These are phyloP conservation scores for Cyrtorhinus lividipennis DNA, from an alignment of 1,140 invertebrate species.

Conservation along the genomic window DNA sequence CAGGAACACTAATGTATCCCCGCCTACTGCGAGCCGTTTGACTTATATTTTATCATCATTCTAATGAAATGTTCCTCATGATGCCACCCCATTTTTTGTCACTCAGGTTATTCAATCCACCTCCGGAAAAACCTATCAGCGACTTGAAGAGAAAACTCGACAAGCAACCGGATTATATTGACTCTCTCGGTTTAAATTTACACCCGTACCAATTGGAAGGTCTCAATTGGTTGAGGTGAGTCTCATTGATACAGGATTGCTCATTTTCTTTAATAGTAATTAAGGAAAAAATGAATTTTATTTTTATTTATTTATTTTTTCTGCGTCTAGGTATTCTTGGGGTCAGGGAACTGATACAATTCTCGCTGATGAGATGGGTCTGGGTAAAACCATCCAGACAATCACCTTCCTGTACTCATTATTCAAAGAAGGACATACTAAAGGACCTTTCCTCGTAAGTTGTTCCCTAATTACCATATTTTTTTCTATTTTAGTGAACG, in stretches of 20 bases:
- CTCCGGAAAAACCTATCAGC: slow-evolving; percentile 75
- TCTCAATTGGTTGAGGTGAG: slow-evolving; percentile 24
- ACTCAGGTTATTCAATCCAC: slow-evolving; percentile 59
- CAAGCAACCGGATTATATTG: slow-evolving; percentile 82
- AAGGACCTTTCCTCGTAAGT: slow-evolving; percentile 86
- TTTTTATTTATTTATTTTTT: no score
- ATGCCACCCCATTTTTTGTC: not conserved
- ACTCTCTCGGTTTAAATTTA: slow-evolving; percentile 80
- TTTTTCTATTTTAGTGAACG: not conserved
- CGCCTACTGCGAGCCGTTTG: no score
- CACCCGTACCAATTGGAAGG: slow-evolving; percentile 97
- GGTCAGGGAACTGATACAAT: slow-evolving; percentile 95
- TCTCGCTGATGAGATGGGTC: slow-evolving; percentile 97
- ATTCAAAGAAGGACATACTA: slow-evolving; percentile 96
- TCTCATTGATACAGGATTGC: no score
- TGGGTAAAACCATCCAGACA: slow-evolving; percentile 99
- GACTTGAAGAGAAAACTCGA: slow-evolving; percentile 94
- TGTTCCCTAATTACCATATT: no score
- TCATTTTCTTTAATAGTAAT: no score
- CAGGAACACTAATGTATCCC: no score
- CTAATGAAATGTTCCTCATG: no score
- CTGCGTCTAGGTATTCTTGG: slow-evolving; percentile 71
- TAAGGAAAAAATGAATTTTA: no score
- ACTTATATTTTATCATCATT: no score
- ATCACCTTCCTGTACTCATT: slow-evolving; percentile 96